A percentile compares a stretch with the other conserved stretches of the same genome.
Conservation (phyloP, 2,888 invertebrate genomes). For the Griposia aprilina region DNA sequence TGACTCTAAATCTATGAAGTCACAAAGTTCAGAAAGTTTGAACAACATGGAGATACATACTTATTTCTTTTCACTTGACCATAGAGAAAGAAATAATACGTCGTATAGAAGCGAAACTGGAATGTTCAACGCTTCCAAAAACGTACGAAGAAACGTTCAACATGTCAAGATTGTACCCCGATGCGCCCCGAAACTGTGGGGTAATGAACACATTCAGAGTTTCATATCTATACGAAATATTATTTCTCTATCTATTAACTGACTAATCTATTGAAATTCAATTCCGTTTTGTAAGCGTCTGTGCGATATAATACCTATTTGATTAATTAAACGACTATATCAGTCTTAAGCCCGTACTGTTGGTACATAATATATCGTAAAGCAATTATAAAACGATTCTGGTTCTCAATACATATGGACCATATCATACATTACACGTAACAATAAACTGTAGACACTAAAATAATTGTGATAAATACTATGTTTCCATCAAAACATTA, state of each 20-base stretch:
- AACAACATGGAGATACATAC: slow-evolving; percentile 40
- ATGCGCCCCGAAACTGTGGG: not conserved
- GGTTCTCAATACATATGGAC: slow-evolving; percentile 18
- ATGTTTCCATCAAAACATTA: slow-evolving; percentile 5
- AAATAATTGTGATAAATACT: slow-evolving; percentile 10
- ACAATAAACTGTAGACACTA: slow-evolving; percentile 13
- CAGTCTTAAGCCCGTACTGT: slow-evolving; percentile 64
- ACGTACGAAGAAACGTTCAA: not conserved
- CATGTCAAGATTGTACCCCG: too few species aligned
- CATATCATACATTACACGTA: not conserved
- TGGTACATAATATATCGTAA: slow-evolving; percentile 45
- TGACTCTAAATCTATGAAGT: slow-evolving; percentile 41
- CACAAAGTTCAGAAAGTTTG: slow-evolving; percentile 43
- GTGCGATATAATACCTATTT: slow-evolving; percentile 48
- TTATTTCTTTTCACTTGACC: slow-evolving; percentile 6
- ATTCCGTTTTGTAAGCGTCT: slow-evolving; percentile 58
- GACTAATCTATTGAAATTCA: slow-evolving; percentile 45
- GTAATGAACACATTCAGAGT: not conserved
- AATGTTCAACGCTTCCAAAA: not conserved
- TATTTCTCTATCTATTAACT: not conserved
- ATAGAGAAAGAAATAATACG: slow-evolving; percentile 8
- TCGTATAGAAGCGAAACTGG: not conserved
- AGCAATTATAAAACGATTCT: slow-evolving; percentile 43
- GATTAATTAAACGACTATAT: slow-evolving; percentile 58
- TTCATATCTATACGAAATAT: slow-evolving; percentile 17